Base-by-base conservation (phyloP, 2,888 invertebrate genomes). In the Odontocerum albicorne region DNA sequence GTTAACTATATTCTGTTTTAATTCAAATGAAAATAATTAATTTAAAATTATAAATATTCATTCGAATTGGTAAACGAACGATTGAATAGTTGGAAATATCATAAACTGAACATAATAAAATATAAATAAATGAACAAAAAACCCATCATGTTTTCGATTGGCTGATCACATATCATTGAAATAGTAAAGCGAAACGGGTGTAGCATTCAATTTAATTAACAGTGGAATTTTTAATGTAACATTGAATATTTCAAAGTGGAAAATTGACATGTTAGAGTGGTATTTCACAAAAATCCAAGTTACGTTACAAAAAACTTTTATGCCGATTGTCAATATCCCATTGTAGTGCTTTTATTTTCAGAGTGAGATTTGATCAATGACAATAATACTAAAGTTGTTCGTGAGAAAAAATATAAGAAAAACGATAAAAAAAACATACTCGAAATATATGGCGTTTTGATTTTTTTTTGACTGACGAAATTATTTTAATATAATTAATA, bases 141-240 rank as follows among this genome's bases (percentile, higher is more conserved):
- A 49, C 49, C 50, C 36, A 51, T 50, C 39, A 36, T 32, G 45
- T 39, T 51, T 55, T 40, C 50, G 35, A 55, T 55, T 45, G 55
- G 50, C 49, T 46, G 50, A 50, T 49, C 21, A 32, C 38, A 17
- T 55, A 49, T 38, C 43, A 49, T 20, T 49, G 40, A 40, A 31
- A 20, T 49, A 42, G 21, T 42, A 20, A 50, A 19, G 19, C 31
- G 39, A 20, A 49, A 49, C 15, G 40, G 40, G 39, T 39, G 39
- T 31, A 49, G 16, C 31, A 49, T 49, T 40, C 49, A 36, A 4
- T 40, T 39, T 31, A 49, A 32, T 40, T 40, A 31, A 49, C 31
- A 38, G 20, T 19, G 40, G 31, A 32, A 49, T 40, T 49, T 12
- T 31, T 12, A 49, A 39, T 49, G 19, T 19, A 3, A 16, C 36